Evolutionary conservation across 2,797 vertebrate genomes (phyloP), one percentile per base, ranked within the genome.

Genomic region (Decapterus maruadsi): DNA sequence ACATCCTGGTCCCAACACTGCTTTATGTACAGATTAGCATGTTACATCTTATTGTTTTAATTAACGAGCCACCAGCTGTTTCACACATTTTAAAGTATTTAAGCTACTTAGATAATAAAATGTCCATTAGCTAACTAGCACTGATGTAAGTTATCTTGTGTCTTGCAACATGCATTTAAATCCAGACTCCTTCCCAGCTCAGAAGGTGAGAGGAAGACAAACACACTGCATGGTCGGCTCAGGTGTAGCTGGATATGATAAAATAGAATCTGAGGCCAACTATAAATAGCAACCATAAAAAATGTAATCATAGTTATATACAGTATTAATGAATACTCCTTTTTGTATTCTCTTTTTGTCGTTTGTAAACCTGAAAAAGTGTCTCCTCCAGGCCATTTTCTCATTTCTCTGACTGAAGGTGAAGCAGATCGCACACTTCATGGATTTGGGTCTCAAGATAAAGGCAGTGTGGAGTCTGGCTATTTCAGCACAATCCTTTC

Each of bases 401-500:
- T 87, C 56, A 82, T 83, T 74, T 86, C 71, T 83, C 43, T 57
- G 78, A 71, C 59, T 79, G 79, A 84, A 68, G 68, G 74, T 78
- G 62, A 75, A 85, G 68, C 45, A 61, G 57, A 85, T 82, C 59
- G 19, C 72, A 78, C 57, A 90, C 79, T 87, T 81, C 60, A 71
- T 87, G 82, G 80, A 87, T 84, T 80, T 79, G 54, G 75, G 76
- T 81, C 72, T 78, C 34, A 53, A 84, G 83, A 91, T 91, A 84
- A 90, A 91, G 80, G 79, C 83, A 45, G 80, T 65, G 61, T 66
- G 69, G 75, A 81, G 80, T 73, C 79, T 63, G 81, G 80, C 87
- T 83, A 82, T 93, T 91, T 78, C 86, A 87, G 87, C 78, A 82
- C 83, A 84, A 89, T 89, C 75, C 84, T 77, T 61, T 68, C 75